Evolutionary conservation across 2,888 invertebrate species (phyloP).

Genomic region (Drosophila suboccidentalis): DNA sequence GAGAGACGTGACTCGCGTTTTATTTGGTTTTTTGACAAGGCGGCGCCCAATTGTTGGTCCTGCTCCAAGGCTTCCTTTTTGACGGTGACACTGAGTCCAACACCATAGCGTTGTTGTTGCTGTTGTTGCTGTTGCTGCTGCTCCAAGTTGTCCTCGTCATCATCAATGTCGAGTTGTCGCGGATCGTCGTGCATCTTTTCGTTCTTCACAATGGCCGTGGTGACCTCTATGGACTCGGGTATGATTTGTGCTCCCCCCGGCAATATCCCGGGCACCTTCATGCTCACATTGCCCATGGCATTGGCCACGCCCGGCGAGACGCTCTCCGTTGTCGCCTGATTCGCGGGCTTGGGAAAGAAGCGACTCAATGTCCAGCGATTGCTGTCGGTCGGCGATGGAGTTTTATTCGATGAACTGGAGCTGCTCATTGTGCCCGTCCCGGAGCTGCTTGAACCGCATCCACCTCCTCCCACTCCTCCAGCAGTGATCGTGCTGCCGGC

Average conservation of each 20-base stretch:
- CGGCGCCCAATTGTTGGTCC: slow-evolving; percentile 44
- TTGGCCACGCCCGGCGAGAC: slow-evolving; percentile 73
- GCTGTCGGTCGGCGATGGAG: slow-evolving; percentile 82
- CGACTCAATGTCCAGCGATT: slow-evolving; percentile 82
- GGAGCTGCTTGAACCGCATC: slow-evolving; percentile 47
- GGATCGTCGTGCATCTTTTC: slow-evolving; percentile 72
- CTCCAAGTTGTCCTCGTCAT: slow-evolving; percentile 61
- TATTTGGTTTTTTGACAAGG: slow-evolving; percentile 83
- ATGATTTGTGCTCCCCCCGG: slow-evolving; percentile 83
- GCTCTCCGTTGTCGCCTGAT: slow-evolving; percentile 69
- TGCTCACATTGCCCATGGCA: slow-evolving; percentile 74
- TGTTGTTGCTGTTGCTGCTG: slow-evolving; percentile 52
- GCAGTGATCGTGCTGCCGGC: not conserved
- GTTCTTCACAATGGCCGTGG: slow-evolving; percentile 83
- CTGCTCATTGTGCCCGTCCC: slow-evolving; percentile 64
- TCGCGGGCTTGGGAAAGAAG: slow-evolving; percentile 79
- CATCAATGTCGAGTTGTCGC: slow-evolving; percentile 56
- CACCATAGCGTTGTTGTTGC: slow-evolving; percentile 60
- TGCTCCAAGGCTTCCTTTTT: slow-evolving; percentile 80
- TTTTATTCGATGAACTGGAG: slow-evolving; percentile 80
- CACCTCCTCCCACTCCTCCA: slow-evolving; percentile 21
- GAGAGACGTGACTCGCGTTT: slow-evolving; percentile 79
- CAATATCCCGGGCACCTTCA: slow-evolving; percentile 80
- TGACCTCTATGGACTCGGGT: slow-evolving; percentile 81
- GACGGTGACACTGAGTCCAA: slow-evolving; percentile 77